Evolutionary conservation across 2,113 vertebrate genomes (phyloP).

Genomic region (Pelmatolapia mariae): DNA sequence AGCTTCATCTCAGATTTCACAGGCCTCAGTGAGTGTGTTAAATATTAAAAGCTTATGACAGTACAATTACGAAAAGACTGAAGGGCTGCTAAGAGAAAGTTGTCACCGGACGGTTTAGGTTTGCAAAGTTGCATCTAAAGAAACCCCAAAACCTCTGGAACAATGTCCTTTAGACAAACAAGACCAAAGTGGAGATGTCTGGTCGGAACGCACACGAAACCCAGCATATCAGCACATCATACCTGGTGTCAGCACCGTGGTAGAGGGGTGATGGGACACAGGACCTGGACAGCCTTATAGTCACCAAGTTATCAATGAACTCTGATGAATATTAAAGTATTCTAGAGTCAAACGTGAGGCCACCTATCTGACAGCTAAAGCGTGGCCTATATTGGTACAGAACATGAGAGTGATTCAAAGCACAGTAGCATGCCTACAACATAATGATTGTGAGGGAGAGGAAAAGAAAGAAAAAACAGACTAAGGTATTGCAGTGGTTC

Average conservation of each 20-base stretch:
- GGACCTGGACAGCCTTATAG: neutral
- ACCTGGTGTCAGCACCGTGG: rapidly evolving
- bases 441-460: neutral
- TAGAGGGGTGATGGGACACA: neutral
- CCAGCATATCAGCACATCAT: neutral
- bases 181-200: neutral
- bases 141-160: rapidly evolving
- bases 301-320: neutral
- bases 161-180: neutral
- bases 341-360: neutral
- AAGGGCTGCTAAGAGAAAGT: neutral
- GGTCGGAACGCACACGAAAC: neutral
- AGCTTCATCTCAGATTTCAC: neutral
- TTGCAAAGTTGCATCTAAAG: neutral
- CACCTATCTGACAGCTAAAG: neutral
- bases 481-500: neutral
- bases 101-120: rapidly evolving
- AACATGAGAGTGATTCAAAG: rapidly evolving
- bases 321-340: neutral
- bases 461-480: neutral
- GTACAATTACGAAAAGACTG: neutral
- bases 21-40: neutral
- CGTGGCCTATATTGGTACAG: neutral
- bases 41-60: neutral
- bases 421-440: neutral